Base-by-base conservation (phyloP, 2,888 invertebrate species). In the Rhyacophila evoluta region DNA sequence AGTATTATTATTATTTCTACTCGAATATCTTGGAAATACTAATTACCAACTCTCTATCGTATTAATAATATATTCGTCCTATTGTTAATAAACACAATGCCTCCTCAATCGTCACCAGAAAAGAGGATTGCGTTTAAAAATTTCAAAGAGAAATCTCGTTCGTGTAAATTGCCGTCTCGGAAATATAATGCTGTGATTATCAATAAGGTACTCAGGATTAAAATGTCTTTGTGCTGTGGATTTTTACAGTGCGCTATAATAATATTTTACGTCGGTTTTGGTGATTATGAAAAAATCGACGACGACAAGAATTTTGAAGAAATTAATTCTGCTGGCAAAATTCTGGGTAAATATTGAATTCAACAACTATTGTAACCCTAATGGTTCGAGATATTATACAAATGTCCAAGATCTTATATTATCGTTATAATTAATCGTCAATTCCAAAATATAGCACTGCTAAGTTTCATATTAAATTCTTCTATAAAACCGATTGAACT, bases 161-260 rank as follows among this genome's bases (percentile, higher is more conserved):
- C 33, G 4, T 36, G 36, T 15, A 70, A 70, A 29, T 70, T 36
- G 70, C 29, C 72, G 11, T 27, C 33, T 55, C 39, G 72, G 29
- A 39, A 77, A 77, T 19, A 15, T 36, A 72, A 67, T 19, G 39
- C 19, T 0, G 72, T 12, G 10, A 72, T 75, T 25, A 15, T 73
- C n/a, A 38, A 80, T 37, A 78, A 70, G 36, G 29, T 80, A 3
- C 75, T 78, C 12, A 36, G 75, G 25, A 55, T 78, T 11, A 78
- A 77, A 33, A 80, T 80, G 78, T 75, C 80, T 12, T 72, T 80
- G 12, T 39, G 74, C 71, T 80, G 72, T 27, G 70, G 68, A 36
- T 75, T 80, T 38, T 19, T 80, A 27, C 80, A 80, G 36, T 75
- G 39, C 33, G 6, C 72, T 15, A 38, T 80, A 4, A 70, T 78